A percentile compares a stretch with the other conserved stretches of the same genome.
Conservation (phyloP, 2,113 vertebrate species). For the Geococcyx californianus region DNA sequence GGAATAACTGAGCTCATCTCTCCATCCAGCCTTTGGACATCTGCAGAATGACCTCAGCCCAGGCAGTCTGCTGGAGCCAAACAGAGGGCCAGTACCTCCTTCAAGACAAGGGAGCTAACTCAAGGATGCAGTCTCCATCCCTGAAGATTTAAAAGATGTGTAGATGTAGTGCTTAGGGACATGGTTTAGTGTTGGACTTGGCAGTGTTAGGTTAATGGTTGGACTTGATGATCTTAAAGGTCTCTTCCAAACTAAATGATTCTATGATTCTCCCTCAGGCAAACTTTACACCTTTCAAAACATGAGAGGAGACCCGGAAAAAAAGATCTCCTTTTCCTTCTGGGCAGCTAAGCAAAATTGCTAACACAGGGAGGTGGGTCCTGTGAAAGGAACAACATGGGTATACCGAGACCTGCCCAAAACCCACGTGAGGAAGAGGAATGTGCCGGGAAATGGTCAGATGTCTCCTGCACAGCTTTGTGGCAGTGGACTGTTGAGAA, state of each 20-base stretch:
- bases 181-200: too few relatives aligned
- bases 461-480: neutral
- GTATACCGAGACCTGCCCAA: neutral
- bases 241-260: too few relatives aligned
- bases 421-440: neutral
- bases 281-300: too few relatives aligned
- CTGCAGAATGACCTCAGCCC: neutral
- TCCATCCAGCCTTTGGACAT: neutral
- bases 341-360: neutral
- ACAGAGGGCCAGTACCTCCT: neutral
- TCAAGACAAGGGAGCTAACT: neutral
- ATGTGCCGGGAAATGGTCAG: neutral
- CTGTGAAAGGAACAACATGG: neutral
- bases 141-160: too few relatives aligned
- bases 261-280: too few relatives aligned
- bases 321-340: neutral
- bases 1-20: neutral
- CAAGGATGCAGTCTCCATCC: neutral
- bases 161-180: too few relatives aligned
- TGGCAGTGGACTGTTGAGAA: neutral
- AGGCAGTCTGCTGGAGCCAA: neutral
- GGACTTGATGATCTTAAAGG: too few relatives aligned
- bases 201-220: too few relatives aligned
- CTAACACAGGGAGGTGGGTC: neutral
- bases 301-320: too few relatives aligned